These are phyloP conservation scores for Bombus balteatus DNA, from an alignment of 1,140 invertebrate genomes.

Conservation along the genomic window DNA sequence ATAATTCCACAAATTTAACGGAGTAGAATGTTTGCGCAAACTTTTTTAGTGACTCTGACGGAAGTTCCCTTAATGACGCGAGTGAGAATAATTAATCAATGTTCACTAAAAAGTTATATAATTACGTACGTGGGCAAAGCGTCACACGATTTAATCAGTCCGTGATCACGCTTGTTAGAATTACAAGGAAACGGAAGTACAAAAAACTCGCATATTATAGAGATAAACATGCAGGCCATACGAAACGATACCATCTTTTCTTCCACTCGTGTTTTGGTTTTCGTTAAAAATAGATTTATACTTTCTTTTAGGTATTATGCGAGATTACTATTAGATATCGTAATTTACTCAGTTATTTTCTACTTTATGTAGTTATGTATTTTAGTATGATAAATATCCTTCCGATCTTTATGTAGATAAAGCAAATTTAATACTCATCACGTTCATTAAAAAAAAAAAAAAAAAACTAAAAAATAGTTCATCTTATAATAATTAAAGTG, in stretches of 20 bases:
- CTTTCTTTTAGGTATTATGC: not conserved
- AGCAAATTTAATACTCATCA: not conserved
- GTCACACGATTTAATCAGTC: constrained; percentile 39
- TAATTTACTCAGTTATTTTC: not conserved
- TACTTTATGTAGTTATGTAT: not conserved
- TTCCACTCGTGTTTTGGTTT: not conserved
- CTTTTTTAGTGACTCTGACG: not conserved
- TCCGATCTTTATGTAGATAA: not conserved
- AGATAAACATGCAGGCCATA: constrained; percentile 1
- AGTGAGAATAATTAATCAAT: constrained; percentile 31
- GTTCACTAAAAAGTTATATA: constrained; percentile 34
- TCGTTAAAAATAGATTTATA: not conserved
- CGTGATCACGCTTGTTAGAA: constrained; percentile 23
- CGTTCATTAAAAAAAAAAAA: not conserved
- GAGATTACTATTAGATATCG: constrained; percentile 1
- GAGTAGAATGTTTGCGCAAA: not conserved
- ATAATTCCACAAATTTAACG: not conserved
- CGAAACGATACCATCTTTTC: not conserved
- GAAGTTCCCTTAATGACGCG: not conserved
- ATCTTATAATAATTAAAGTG: not conserved
- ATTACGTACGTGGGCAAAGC: constrained; percentile 26
- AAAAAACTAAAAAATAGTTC: not conserved
- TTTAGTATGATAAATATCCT: not conserved
- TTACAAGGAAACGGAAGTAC: constrained; percentile 35
- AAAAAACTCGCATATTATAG: constrained; percentile 30